These are phyloP conservation scores for Orbicella faveolata DNA, from an alignment of 64 coral and sea anemone species.

Conservation along the genomic window DNA sequence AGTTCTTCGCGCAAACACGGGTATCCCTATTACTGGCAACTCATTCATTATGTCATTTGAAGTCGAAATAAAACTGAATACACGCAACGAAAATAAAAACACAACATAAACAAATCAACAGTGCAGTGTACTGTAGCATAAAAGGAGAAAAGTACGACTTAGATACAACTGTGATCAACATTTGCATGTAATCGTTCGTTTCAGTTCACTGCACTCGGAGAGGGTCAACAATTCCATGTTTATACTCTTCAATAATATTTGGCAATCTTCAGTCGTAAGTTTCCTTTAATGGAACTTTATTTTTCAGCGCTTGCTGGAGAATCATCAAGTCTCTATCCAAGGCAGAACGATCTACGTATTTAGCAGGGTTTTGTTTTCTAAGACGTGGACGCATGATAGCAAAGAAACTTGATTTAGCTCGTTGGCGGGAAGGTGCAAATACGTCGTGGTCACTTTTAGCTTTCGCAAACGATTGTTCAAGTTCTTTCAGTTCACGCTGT, in stretches of 20 bases:
- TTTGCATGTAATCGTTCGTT: neutral
- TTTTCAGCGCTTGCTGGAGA: constrained; percentile 12
- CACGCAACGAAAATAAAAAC: constrained; percentile 9
- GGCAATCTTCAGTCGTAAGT: constrained; percentile 6
- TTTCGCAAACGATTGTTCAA: neutral
- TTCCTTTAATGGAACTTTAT: constrained; percentile 24
- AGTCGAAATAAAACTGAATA: neutral
- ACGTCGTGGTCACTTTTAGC: too few species aligned
- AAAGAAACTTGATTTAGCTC: constrained; percentile 30
- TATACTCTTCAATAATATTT: constrained; percentile 15
- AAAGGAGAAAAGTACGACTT: neutral
- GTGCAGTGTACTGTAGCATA: constrained; percentile 5
- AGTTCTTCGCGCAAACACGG: too few species aligned
- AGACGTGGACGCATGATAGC: constrained; percentile 3
- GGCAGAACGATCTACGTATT: constrained; percentile 1
- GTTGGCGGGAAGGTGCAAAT: neutral
- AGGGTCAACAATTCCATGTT: neutral
- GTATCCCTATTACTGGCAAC: too few species aligned
- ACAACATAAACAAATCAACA: neutral
- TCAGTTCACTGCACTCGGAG: constrained; percentile 9
- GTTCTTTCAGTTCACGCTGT: constrained; percentile 29
- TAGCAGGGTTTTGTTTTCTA: constrained; percentile 12
- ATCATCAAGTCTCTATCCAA: constrained; percentile 31
- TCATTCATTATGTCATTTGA: neutral
- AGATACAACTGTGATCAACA: neutral